These are phyloP conservation scores for Drosophila sp. DNA, from an alignment of 1,140 invertebrate genomes.

Conservation along the genomic window DNA sequence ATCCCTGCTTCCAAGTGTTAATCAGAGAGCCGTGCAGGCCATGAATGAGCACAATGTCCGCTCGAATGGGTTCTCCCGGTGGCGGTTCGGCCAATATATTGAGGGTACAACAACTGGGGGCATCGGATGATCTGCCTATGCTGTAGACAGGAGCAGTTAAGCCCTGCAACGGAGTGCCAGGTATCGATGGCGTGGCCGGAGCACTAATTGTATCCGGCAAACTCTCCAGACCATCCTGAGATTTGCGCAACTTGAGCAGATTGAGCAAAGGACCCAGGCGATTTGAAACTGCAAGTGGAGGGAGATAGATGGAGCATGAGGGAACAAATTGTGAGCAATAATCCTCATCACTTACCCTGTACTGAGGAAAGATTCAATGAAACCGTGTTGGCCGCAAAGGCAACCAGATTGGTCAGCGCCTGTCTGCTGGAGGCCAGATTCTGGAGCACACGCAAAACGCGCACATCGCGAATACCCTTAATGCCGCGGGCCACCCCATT, in stretches of 20 bases:
- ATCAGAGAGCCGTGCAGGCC: conserved; percentile 85
- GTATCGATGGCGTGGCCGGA: conserved; percentile 49
- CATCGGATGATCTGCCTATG: conserved; percentile 39
- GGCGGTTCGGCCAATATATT: conserved; percentile 82
- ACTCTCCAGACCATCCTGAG: conserved; percentile 74
- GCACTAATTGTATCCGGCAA: conserved; percentile 59
- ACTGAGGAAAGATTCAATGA: conserved; percentile 84
- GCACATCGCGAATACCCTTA: conserved; percentile 74
- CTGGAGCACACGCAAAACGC: conserved; percentile 62
- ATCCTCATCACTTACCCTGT: conserved; percentile 73
- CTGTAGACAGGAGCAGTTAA: conserved; percentile 38
- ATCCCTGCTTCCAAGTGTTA: conserved; percentile 85
- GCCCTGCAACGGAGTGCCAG: conserved; percentile 46
- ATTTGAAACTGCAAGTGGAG: conserved; percentile 70
- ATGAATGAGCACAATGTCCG: conserved; percentile 86
- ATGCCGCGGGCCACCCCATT: conserved; percentile 75
- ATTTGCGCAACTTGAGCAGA: conserved; percentile 75
- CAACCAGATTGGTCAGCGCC: conserved; percentile 83
- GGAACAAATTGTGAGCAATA: conserved; percentile 3
- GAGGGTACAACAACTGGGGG: conserved; percentile 80
- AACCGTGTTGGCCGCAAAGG: conserved; percentile 84
- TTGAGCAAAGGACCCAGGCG: conserved; percentile 78
- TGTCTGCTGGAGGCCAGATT: conserved; percentile 78
- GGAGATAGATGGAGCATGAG: no score
- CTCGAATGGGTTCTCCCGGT: conserved; percentile 75